Evolutionary conservation across 2,888 invertebrate species (phyloP).

Genomic region (Drosophila koepferae): DNA sequence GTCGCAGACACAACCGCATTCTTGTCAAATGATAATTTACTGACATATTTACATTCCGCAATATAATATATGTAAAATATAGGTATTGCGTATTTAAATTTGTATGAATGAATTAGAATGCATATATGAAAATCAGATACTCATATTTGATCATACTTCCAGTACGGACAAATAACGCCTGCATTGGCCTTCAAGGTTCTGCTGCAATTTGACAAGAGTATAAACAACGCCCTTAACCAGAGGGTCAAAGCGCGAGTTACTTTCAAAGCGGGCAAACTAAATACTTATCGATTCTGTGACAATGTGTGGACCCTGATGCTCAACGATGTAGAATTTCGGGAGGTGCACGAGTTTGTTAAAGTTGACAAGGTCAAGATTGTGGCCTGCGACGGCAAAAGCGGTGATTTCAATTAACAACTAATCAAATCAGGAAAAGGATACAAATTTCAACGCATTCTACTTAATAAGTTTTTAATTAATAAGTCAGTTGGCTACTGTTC

Average conservation of each 20-base stretch:
- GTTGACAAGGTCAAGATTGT: constrained; percentile 98
- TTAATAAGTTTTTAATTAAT: constrained; percentile 52
- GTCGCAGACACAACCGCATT: constrained; percentile 10
- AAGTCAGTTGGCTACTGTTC: constrained; percentile 43
- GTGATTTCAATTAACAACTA: constrained; percentile 76
- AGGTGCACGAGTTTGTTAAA: constrained; percentile 96
- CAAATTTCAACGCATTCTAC: constrained; percentile 38
- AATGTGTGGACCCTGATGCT: constrained; percentile 99
- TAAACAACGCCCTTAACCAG: constrained; percentile 96
- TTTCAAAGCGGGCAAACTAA: constrained; percentile 95
- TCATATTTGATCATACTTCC: constrained; percentile 49
- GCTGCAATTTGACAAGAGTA: constrained; percentile 98
- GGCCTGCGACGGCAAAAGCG: constrained; percentile 98
- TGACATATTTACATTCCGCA: background rate
- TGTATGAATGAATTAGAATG: background rate
- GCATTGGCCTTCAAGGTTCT: constrained; percentile 96
- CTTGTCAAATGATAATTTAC: constrained; percentile 1
- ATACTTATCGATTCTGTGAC: constrained; percentile 98
- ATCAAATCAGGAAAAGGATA: background rate
- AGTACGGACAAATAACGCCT: constrained; percentile 98
- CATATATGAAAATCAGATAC: background rate
- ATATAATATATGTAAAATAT: background rate
- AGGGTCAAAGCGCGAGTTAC: constrained; percentile 96
- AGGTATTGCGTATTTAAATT: background rate
- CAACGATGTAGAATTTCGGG: constrained; percentile 98